Percentiles rank a stretch among this genome's conserved stretches.
Conservation (phyloP, 2,797 vertebrate species). For the Scarus forsteni region DNA sequence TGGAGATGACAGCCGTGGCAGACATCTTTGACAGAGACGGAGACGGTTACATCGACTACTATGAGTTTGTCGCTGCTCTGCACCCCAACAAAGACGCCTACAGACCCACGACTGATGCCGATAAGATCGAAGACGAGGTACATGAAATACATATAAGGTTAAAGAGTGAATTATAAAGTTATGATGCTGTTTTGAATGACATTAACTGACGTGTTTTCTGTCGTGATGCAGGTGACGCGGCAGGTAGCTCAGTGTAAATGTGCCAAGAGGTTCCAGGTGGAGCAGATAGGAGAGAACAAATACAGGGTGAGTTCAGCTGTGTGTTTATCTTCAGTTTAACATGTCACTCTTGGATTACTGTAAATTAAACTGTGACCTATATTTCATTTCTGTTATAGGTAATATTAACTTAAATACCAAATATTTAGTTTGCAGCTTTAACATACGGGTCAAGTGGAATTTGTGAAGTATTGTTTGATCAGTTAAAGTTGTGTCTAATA, state of each 20-base stretch:
- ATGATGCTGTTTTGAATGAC: background rate
- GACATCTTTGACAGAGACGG: constrained; percentile 98
- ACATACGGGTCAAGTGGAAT: constrained; percentile 10
- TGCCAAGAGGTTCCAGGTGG: constrained; percentile 98
- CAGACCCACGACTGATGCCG: constrained; percentile 96
- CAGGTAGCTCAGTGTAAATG: constrained; percentile 99
- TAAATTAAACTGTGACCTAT: background rate
- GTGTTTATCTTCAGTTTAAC: background rate
- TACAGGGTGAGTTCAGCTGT: constrained; percentile 90
- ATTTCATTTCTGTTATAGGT: background rate
- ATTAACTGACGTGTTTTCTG: constrained; percentile 1
- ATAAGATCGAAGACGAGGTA: constrained; percentile 99
- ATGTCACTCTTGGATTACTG: background rate
- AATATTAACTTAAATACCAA: background rate
- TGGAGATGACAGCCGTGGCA: constrained; percentile 98
- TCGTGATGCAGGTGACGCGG: constrained; percentile 90
- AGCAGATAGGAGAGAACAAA: constrained; percentile 99
- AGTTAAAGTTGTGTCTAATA: too few relatives aligned
- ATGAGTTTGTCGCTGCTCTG: constrained; percentile 97
- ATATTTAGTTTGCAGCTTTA: background rate
- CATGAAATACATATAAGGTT: background rate
- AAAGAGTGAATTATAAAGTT: background rate
- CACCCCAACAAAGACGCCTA: constrained; percentile 99
- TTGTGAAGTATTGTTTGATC: background rate
- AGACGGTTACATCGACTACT: constrained; percentile 99